A percentile compares a stretch with the other conserved stretches of the same genome.
These are phyloP conservation scores for Psittacula cyanocephala DNA, from an alignment of 2,113 vertebrate genomes.

Conservation along the genomic window DNA sequence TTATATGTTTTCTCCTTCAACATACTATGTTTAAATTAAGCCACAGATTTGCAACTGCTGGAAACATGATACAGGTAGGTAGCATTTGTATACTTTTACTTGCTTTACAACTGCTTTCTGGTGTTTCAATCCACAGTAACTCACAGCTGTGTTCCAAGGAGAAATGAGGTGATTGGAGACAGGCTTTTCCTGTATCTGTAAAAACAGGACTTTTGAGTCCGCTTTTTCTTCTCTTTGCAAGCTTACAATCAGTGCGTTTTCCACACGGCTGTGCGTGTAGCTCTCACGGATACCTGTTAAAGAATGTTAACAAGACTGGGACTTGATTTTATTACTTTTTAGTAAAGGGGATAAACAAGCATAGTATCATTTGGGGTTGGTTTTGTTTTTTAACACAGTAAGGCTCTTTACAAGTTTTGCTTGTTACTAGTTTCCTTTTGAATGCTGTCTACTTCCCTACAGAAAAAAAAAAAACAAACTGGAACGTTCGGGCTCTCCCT, in stretches of 20 bases:
- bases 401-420: neutral
- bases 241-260: neutral
- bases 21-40: neutral
- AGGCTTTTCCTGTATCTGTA: neutral
- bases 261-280: neutral
- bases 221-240: neutral
- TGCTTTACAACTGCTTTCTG: neutral
- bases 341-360: neutral
- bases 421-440: neutral
- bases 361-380: neutral
- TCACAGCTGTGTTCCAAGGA: neutral
- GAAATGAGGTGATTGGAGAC: neutral
- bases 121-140: neutral
- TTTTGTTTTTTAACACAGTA: neutral
- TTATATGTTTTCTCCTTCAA: neutral
- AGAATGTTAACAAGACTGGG: neutral
- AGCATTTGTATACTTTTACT: neutral
- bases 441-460: neutral
- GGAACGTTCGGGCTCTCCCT: too few relatives aligned
- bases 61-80: neutral
- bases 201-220: neutral
- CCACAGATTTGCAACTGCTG: neutral
- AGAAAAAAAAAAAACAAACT: too few relatives aligned
- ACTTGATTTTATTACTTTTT: neutral
- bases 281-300: neutral